Conservation (phyloP, 2,797 vertebrate genomes). For the Phataginus tricuspis region DNA sequence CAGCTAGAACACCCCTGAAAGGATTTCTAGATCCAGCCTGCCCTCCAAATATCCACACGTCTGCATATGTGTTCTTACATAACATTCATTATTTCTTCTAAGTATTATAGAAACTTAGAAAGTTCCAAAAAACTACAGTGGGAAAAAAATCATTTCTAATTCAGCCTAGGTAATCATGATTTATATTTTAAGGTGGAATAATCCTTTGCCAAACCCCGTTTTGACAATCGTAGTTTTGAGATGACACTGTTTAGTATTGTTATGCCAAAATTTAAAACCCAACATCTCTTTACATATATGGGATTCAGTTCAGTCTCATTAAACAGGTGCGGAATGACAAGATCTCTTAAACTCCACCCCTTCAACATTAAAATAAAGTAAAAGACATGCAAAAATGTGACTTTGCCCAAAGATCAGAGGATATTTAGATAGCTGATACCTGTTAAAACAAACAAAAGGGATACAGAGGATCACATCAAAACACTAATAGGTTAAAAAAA, state of each 20-base stretch:
- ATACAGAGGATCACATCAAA: neutral
- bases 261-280: slow-evolving; percentile 41
- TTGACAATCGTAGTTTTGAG: neutral
- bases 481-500: neutral
- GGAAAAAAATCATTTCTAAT: slow-evolving; percentile 7
- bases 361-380: neutral
- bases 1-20: neutral
- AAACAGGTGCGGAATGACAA: neutral
- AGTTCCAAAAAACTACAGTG: neutral
- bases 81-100: neutral
- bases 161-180: slow-evolving; percentile 8
- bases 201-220: neutral
- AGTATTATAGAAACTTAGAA: slow-evolving; percentile 33
- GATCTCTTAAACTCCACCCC: neutral
- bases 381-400: neutral
- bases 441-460: neutral
- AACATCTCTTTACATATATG: neutral
- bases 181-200: slow-evolving; percentile 30
- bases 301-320: neutral
- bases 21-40: neutral
- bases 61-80: neutral
- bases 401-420: neutral
- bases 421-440: neutral
- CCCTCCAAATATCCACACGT: neutral
- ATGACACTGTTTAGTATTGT: slow-evolving; percentile 18